Evolutionary conservation across 2,113 vertebrate species (phyloP).

Genomic region (Podarcis muralis): DNA sequence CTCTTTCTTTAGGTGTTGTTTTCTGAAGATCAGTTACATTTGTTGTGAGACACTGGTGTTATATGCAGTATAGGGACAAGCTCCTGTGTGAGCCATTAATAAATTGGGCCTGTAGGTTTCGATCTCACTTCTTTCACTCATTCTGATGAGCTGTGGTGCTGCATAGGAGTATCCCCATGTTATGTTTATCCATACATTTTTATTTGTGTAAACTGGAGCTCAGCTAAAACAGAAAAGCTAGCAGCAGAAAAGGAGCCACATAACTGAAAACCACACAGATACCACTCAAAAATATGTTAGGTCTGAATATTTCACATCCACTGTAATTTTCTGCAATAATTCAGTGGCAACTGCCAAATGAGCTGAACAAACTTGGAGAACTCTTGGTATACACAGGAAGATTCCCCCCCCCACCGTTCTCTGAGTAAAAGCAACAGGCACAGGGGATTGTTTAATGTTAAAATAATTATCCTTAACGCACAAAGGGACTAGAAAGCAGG

Average conservation of each 20-base stretch:
- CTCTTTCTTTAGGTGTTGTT: too few relatives aligned
- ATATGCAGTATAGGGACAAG: not conserved
- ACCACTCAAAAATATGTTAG: not conserved
- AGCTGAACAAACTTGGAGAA: not conserved
- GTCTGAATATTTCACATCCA: not conserved
- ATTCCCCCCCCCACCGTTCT: not conserved
- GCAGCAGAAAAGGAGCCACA: not conserved
- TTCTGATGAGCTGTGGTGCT: not conserved
- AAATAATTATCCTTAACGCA: not conserved
- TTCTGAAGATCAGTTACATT: too few relatives aligned
- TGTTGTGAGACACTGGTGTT: too few relatives aligned
- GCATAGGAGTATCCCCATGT: not conserved
- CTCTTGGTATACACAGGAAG: not conserved
- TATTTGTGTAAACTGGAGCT: not conserved
- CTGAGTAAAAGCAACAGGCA: not conserved
- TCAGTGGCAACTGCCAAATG: not conserved
- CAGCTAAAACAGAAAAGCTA: not conserved
- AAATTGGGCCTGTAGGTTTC: too few relatives aligned
- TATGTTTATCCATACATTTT: too few relatives aligned
- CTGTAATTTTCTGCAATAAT: not conserved
- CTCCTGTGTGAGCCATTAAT: not conserved
- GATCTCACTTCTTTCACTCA: not conserved
- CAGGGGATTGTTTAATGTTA: slow-evolving; percentile 6
- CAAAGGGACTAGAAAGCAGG: not conserved
- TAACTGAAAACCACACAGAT: not conserved